These are phyloP conservation scores for Tupaia tana DNA, from an alignment of 2,113 vertebrate genomes.

Conservation along the genomic window DNA sequence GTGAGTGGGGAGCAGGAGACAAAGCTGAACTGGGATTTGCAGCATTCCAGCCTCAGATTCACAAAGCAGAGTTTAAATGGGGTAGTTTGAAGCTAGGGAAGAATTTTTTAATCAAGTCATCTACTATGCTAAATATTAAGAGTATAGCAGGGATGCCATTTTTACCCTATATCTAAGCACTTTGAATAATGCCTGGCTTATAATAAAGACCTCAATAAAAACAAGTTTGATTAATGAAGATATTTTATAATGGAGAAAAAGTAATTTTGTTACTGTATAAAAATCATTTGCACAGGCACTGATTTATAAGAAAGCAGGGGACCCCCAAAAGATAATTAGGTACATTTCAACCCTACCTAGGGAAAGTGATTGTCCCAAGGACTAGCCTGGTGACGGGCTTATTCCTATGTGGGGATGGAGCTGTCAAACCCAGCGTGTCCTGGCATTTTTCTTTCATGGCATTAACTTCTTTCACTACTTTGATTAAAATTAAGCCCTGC, in stretches of 20 bases:
- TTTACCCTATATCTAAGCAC: background rate
- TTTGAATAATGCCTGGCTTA: background rate
- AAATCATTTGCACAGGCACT: background rate
- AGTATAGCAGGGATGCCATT: background rate
- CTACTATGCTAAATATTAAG: background rate
- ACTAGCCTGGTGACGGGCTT: background rate
- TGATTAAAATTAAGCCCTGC: background rate
- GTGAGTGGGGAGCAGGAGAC: background rate
- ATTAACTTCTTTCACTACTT: background rate
- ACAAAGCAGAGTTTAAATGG: background rate
- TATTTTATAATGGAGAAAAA: background rate
- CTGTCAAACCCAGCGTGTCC: background rate
- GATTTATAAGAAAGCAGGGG: no score
- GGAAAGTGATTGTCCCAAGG: background rate
- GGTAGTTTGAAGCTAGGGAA: background rate
- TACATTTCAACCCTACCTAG: rapidly evolving
- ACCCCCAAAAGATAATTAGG: background rate
- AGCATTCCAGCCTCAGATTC: background rate
- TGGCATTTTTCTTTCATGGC: rapidly evolving
- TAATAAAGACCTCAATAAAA: background rate
- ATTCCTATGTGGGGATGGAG: background rate
- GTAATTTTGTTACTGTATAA: background rate
- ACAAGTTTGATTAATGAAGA: background rate
- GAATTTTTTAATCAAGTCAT: background rate
- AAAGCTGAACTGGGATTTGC: background rate